Conservation (phyloP, 2,797 vertebrate genomes). For the Ambastaia sidthimunki region DNA sequence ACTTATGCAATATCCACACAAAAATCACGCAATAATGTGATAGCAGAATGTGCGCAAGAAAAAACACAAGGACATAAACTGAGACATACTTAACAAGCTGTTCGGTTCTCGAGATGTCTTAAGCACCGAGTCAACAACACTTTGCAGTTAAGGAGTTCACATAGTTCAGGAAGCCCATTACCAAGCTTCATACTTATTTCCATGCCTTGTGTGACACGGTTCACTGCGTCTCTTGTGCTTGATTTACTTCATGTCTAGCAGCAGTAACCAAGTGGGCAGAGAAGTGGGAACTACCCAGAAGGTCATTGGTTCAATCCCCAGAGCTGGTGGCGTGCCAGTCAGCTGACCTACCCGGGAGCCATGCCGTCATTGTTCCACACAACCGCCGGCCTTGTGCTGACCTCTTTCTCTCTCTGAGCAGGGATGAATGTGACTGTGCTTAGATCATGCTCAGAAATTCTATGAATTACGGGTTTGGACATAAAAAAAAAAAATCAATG, state of each 20-base stretch:
- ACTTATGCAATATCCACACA: slow-evolving; percentile 1
- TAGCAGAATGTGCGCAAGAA: neutral
- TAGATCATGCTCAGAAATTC: slow-evolving; percentile 4
- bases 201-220: slow-evolving; percentile 33
- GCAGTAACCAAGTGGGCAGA: slow-evolving; percentile 20
- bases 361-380: slow-evolving; percentile 31
- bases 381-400: slow-evolving; percentile 10
- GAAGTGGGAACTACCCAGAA: slow-evolving; percentile 36
- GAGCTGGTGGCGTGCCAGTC: slow-evolving; percentile 6
- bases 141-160: slow-evolving; percentile 34
- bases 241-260: slow-evolving; percentile 37
- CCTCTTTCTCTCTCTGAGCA: slow-evolving; percentile 12
- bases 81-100: slow-evolving; percentile 22
- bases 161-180: slow-evolving; percentile 46
- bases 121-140: slow-evolving; percentile 35
- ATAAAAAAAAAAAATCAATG: slow-evolving; percentile 12
- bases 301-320: slow-evolving; percentile 30
- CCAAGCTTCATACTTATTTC: slow-evolving; percentile 26
- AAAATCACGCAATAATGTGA: neutral
- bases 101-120: slow-evolving; percentile 20
- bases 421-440: neutral
- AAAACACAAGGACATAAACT: neutral
- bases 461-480: slow-evolving; percentile 6
- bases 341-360: slow-evolving; percentile 31
- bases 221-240: slow-evolving; percentile 44